phyloP scores from a whole-genome alignment of 2,888 invertebrate genomes.

The Lepidochrysops patricia region DNA sequence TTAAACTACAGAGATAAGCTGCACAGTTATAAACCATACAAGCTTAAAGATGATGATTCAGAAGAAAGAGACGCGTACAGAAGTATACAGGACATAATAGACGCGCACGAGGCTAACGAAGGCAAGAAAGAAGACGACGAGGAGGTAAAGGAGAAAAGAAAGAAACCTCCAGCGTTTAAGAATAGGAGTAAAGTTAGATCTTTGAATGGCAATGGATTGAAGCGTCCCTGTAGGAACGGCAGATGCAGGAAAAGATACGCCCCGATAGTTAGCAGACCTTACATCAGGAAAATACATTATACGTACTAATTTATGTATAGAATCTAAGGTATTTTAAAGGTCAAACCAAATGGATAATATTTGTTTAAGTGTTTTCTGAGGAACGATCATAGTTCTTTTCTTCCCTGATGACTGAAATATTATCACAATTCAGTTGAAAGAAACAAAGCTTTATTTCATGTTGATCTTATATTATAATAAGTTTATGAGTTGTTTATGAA shows the following conservation, averaged over 20 bases:
- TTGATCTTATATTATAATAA: too few species aligned
- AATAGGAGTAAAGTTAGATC: constrained; percentile 32
- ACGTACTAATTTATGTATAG: constrained; percentile 22
- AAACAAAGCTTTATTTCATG: too few species aligned
- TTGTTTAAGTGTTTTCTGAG: background rate
- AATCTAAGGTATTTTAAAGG: background rate
- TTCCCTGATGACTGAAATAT: too few species aligned
- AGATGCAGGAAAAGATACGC: constrained; percentile 42
- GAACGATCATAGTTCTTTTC: too few species aligned
- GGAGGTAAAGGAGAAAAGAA: constrained; percentile 25
- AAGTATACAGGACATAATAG: constrained; percentile 54
- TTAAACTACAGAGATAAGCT: background rate
- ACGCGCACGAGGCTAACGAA: constrained; percentile 53
- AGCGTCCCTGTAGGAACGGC: constrained; percentile 37
- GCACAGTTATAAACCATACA: constrained; percentile 37
- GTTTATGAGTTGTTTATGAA: background rate
- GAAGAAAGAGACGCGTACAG: constrained; percentile 37
- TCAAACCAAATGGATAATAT: background rate
- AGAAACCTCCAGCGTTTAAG: constrained; percentile 19
- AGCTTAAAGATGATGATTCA: constrained; percentile 32
- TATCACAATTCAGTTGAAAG: too few species aligned
- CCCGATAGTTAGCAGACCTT: constrained; percentile 41
- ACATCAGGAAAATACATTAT: constrained; percentile 42
- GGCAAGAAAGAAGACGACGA: constrained; percentile 30
- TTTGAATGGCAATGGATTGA: constrained; percentile 33